Evolutionary conservation across 2,797 vertebrate genomes (phyloP), one percentile per base, ranked within the genome.

Genomic region (Selene dorsalis): DNA sequence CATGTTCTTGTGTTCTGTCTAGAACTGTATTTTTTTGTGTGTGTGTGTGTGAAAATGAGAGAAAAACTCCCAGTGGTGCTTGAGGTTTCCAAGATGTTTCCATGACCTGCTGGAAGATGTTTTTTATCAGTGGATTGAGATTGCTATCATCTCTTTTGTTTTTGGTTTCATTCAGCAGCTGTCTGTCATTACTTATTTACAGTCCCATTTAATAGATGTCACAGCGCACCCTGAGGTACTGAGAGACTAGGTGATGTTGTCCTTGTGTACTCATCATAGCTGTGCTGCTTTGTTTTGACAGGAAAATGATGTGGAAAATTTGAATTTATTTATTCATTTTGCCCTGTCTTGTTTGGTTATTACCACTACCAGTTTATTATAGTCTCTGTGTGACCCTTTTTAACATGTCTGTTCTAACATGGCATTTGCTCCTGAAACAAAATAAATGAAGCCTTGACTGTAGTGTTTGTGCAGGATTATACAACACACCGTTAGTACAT

Each of bases 161-260:
- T 73, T 60, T 63, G 53, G 48, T 65, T 61, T 84, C 80, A 62
- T 71, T 52, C 62, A 62, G 75, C 80, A 77, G 78, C 79, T 89
- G 84, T 85, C 71, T 77, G 61, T 84, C 83, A 85, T 89, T 83
- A 88, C 71, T 89, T 90, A 89, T 89, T 88, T 53, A 87, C n/a
- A 7, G 22, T 61, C 45, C 0, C 35, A 69, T 88, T 78, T 83
- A 82, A 83, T 72, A 60, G 55, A 64, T 69, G 77, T 75, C 74
- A 39, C 71, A 13, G 35, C 53, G 41, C 39, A 47, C 61, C 66
- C 45, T 14, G 11, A 59, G 77, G 71, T 77, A 75, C 78, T 55
- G 38, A 67, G 20, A 69, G 58, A 77, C 41, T 76, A 0, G 4
- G 63, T 77, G 61, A 17, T 75, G 69, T 62, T 71, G 64, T 79